These are phyloP conservation scores for Picathartes gymnocephalus DNA, from an alignment of 2,113 vertebrate genomes.

Conservation along the genomic window DNA sequence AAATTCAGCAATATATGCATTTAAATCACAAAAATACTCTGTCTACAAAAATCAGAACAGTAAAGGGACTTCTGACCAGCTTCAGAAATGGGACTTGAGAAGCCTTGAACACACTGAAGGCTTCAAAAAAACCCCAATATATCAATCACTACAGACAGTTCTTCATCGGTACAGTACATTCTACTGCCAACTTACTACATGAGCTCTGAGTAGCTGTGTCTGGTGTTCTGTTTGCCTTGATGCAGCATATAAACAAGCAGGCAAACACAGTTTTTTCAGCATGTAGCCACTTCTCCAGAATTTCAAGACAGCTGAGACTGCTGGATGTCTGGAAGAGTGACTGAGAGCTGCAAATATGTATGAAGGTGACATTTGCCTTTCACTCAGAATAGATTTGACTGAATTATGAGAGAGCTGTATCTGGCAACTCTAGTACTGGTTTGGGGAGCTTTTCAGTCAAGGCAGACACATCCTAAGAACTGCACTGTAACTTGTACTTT, in stretches of 20 bases:
- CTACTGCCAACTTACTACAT: neutral
- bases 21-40: conserved; percentile 25
- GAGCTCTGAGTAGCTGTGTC: neutral
- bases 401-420: neutral
- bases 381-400: neutral
- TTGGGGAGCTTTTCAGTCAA: neutral
- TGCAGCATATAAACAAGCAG: neutral
- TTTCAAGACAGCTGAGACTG: neutral
- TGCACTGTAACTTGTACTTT: neutral
- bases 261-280: neutral
- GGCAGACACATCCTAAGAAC: neutral
- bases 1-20: conserved; percentile 18
- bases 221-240: neutral
- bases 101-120: neutral
- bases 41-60: neutral
- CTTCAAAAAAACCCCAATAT: neutral
- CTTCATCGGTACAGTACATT: neutral
- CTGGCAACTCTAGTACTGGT: neutral
- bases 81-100: neutral
- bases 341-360: neutral
- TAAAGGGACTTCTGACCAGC: neutral
- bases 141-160: neutral
- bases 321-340: neutral
- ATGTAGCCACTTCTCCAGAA: neutral
- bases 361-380: neutral